Evolutionary conservation across 2,797 vertebrate genomes (phyloP).

Genomic region (Schizothorax lantsangensis): DNA sequence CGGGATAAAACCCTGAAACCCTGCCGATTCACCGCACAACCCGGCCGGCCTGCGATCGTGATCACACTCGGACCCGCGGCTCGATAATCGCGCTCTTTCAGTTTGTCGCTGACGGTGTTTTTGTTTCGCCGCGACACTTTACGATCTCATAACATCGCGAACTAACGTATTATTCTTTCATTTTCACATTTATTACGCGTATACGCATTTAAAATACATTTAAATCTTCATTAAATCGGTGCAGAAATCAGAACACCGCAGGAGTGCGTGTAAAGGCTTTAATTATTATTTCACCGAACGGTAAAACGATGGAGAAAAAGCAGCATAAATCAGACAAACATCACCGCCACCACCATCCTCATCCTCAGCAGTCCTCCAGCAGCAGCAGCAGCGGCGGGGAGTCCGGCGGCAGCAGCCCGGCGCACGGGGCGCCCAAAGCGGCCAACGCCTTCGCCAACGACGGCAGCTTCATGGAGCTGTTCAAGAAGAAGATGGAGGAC

Average conservation of each 20-base stretch:
- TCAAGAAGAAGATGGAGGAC: conserved; percentile 96
- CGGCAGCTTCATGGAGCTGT: conserved; percentile 96
- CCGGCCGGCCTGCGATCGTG: too few relatives aligned
- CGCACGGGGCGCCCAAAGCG: conserved; percentile 15
- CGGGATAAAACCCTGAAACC: background rate
- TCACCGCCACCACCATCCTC: background rate
- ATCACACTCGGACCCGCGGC: background rate
- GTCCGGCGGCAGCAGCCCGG: conserved; percentile 58
- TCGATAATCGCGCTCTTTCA: background rate
- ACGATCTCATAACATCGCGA: background rate
- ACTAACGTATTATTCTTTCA: background rate
- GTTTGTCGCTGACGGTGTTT: background rate
- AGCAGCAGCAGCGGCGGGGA: background rate
- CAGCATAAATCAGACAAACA: conserved; percentile 18
- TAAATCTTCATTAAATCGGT: background rate
- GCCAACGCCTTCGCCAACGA: conserved; percentile 92
- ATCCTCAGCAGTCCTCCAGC: conserved; percentile 11
- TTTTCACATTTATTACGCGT: background rate
- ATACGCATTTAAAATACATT: background rate
- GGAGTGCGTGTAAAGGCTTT: background rate
- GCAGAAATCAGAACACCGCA: background rate
- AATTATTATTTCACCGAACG: background rate
- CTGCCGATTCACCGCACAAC: background rate
- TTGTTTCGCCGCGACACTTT: background rate
- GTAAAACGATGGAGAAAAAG: conserved; percentile 16